phyloP scores from a whole-genome alignment of 1,140 invertebrate genomes.

The Drosophila jambulina region DNA sequence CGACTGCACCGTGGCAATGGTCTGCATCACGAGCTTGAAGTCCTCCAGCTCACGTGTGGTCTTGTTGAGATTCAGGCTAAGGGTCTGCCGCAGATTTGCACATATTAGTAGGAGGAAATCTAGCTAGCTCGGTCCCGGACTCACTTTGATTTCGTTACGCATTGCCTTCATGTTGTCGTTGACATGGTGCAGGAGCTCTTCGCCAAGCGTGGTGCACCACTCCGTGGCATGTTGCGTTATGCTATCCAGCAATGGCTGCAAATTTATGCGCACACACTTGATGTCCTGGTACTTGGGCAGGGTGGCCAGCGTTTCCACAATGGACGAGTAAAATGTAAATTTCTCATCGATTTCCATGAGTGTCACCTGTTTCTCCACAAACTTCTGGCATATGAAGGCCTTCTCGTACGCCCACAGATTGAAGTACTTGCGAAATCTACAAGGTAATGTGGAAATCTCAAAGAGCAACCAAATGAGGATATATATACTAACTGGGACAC shows the following conservation, averaged over 20 bases:
- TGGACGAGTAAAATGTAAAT: constrained; percentile 92
- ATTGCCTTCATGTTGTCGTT: constrained; percentile 88
- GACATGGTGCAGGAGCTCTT: constrained; percentile 87
- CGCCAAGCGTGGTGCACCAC: constrained; percentile 90
- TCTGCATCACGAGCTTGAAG: constrained; percentile 93
- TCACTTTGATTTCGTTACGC: constrained; percentile 86
- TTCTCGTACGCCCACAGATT: constrained; percentile 94
- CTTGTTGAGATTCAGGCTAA: constrained; percentile 88
- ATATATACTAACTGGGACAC: constrained; percentile 61
- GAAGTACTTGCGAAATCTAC: constrained; percentile 85
- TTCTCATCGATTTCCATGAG: constrained; percentile 93
- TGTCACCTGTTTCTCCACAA: constrained; percentile 89
- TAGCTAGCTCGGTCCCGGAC: constrained; percentile 15
- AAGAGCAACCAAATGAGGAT: too few species aligned
- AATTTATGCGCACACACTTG: constrained; percentile 89
- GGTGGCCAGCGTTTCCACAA: constrained; percentile 89
- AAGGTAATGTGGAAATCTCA: neutral
- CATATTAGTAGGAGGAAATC: constrained; percentile 21
- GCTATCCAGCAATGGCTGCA: constrained; percentile 87
- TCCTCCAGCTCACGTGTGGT: constrained; percentile 91
- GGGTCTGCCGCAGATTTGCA: constrained; percentile 82
- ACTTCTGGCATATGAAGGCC: constrained; percentile 90
- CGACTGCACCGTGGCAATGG: constrained; percentile 90
- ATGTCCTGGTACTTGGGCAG: constrained; percentile 88
- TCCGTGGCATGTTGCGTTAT: constrained; percentile 89